A percentile compares a stretch with the other conserved stretches of the same genome.
These are phyloP conservation scores for Oreocharis arfaki DNA, from an alignment of 2,113 vertebrate species.

Conservation along the genomic window DNA sequence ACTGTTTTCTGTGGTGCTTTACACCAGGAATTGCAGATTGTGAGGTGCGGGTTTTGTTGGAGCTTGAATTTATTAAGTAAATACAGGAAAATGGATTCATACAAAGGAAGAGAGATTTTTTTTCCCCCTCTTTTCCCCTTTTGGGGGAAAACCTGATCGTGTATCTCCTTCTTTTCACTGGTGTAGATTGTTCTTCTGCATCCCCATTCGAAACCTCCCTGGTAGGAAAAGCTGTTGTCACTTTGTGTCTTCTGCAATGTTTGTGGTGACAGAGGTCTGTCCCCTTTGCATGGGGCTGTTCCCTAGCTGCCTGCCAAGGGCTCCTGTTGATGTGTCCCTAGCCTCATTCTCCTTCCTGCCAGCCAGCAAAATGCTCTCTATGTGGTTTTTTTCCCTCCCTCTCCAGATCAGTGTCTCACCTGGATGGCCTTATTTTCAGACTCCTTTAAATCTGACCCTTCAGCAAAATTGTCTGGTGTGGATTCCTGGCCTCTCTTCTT, in stretches of 20 bases:
- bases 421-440: not conserved
- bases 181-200: not conserved
- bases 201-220: not conserved
- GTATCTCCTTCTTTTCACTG: not conserved
- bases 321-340: not conserved
- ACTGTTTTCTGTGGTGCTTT: not conserved
- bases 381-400: rapidly evolving
- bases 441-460: not conserved
- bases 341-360: not conserved
- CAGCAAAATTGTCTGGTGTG: not conserved
- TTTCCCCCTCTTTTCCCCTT: not conserved
- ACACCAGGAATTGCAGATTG: not conserved
- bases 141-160: not conserved
- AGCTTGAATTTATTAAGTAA: not conserved
- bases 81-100: not conserved
- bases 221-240: not conserved
- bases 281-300: not conserved
- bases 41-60: not conserved
- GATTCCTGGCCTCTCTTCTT: not conserved
- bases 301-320: not conserved
- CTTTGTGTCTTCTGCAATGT: not conserved
- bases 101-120: not conserved
- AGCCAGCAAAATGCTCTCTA: not conserved
- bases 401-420: not conserved
- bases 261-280: not conserved